Conservation (phyloP, 2,797 vertebrate genomes). For the Paguma larvata region DNA sequence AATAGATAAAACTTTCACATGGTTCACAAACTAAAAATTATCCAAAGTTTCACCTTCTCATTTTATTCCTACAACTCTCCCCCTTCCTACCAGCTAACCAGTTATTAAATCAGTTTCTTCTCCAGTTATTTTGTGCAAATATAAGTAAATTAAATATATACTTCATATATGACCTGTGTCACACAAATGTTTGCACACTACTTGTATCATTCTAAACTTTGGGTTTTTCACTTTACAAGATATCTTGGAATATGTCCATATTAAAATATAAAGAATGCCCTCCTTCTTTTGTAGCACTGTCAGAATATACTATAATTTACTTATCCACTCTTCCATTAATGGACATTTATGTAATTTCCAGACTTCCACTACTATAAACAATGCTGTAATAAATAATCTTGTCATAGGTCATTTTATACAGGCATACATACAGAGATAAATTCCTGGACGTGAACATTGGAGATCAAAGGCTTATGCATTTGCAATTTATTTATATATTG, state of each 20-base stretch:
- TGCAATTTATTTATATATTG: background rate
- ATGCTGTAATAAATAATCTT: background rate
- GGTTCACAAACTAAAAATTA: slow-evolving; percentile 12
- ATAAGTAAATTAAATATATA: slow-evolving; percentile 13
- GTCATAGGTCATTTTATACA: background rate
- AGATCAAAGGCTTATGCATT: background rate
- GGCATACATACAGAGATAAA: background rate
- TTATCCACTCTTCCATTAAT: background rate
- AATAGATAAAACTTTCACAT: background rate
- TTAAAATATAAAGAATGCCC: background rate
- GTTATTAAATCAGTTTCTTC: background rate
- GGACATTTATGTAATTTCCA: background rate
- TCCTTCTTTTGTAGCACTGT: background rate
- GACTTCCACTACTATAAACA: background rate
- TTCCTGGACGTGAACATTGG: background rate
- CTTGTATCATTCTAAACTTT: background rate
- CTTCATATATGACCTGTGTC: background rate
- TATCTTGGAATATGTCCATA: background rate
- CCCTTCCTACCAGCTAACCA: background rate
- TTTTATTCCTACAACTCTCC: background rate
- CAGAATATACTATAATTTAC: background rate
- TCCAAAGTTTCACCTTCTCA: background rate
- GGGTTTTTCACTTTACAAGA: background rate
- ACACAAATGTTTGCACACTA: background rate
- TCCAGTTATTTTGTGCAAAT: background rate